Conservation (phyloP, 2,113 vertebrate genomes). For the Cathartes aura region DNA sequence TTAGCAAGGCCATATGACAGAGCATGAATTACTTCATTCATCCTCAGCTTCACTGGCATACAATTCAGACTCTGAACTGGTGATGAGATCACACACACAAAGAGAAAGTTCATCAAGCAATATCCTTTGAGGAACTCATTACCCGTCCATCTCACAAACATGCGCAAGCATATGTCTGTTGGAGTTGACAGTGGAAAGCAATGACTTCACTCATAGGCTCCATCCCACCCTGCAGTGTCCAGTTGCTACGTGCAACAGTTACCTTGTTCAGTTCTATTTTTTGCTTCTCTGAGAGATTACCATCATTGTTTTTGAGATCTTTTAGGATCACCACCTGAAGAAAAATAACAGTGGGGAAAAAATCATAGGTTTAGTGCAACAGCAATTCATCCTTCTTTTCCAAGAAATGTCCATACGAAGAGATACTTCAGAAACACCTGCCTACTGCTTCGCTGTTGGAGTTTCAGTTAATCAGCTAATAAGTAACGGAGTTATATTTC, state of each 20-base stretch:
- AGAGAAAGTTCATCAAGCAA: not conserved
- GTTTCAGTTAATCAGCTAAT: not conserved
- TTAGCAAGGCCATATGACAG: not conserved
- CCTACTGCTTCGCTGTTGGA: not conserved
- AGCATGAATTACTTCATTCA: not conserved
- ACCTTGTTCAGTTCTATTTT: constrained; percentile 94
- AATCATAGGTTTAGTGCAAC: not conserved
- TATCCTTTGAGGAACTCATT: constrained; percentile 4
- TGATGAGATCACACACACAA: not conserved
- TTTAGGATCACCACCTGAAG: constrained; percentile 92
- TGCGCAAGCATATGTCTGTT: not conserved
- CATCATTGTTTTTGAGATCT: constrained; percentile 87
- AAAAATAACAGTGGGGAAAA: not conserved
- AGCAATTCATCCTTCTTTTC: not conserved
- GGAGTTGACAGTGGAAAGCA: not conserved
- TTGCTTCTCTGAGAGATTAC: constrained; percentile 89
- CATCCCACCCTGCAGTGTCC: not conserved
- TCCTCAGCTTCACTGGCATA: not conserved
- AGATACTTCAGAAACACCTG: not conserved
- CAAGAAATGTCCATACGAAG: not conserved
- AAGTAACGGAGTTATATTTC: not conserved
- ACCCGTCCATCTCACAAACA: not conserved
- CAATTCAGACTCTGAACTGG: not conserved
- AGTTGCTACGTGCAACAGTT: not conserved
- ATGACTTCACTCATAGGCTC: not conserved